Base-by-base conservation (phyloP, 2,113 vertebrate genomes). In the Percina caprodes region DNA sequence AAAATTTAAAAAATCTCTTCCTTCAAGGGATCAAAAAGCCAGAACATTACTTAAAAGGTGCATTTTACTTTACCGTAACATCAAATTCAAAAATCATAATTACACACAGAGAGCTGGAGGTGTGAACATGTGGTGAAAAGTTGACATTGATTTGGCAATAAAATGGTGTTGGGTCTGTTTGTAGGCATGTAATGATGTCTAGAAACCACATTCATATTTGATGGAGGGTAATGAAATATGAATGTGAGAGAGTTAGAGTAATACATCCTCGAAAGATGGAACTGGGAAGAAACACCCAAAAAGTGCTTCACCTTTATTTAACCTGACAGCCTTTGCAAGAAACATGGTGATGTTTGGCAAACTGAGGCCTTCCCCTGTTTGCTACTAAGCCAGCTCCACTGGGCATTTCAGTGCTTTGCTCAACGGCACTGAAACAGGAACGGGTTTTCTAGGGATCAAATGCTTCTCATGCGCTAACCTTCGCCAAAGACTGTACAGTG, bases 221-320 rank as follows among this genome's bases (percentile, higher is more conserved):
- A 91, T 88, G 74, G 9, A 51, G 9, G 26, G 42, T 12, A 11
- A 84, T 91, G 62, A 91, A 92, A 87, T 87, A 91, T 91, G 45
- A 86, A 88, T 84, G 87, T 45, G 69, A 84, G 55, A 68, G 84
- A 86, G 74, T 74, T 67, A 77, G 81, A 88, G 80, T 8, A 74
- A 21, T 55, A 58, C 9, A 67, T 88, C 49, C 62, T 79, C 48
- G 8, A 86, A 86, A 81, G 63, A 58, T 18, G 71, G 3, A 84
- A 63, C 19, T 13, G 14, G 4, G 4, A 46, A 21, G 14, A 55
- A 46, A 76, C 49, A 42, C 33, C 46, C 76, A 75, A 79, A 67
- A 77, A 77, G 61, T 3, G 1, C 13, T 62, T 72, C 55, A 59
- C 52, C 82, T 74, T 82, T 72, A 87, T 79, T 90, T 88, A 76